These are phyloP conservation scores for Archips xylosteana DNA, from an alignment of 2,888 invertebrate genomes.

Conservation along the genomic window DNA sequence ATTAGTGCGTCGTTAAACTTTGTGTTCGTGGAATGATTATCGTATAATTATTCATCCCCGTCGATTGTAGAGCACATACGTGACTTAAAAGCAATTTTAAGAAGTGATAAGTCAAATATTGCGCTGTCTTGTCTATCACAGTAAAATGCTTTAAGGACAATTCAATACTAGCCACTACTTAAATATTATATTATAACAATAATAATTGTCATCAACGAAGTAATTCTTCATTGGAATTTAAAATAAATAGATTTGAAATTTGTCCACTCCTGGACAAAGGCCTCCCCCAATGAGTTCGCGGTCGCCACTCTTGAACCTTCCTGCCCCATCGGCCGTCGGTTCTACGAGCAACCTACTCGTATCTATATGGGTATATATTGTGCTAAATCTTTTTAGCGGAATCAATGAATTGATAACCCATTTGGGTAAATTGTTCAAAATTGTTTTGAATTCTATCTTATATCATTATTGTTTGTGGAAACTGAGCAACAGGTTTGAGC, in stretches of 20 bases:
- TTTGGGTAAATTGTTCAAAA: not conserved
- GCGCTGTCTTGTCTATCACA: conserved; percentile 63
- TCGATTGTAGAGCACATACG: conserved; percentile 10
- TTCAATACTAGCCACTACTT: not conserved
- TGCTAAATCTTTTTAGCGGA: not conserved
- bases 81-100: conserved; percentile 20
- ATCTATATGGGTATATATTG: not conserved
- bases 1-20: not conserved
- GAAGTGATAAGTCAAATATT: conserved; percentile 15
- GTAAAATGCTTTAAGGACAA: conserved; percentile 62
- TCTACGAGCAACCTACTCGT: too few relatives aligned
- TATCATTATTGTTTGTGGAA: conserved; percentile 41
- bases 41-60: conserved; percentile 23
- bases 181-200: not conserved
- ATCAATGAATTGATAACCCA: not conserved
- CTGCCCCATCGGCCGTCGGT: too few relatives aligned
- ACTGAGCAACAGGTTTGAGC: conserved; percentile 63
- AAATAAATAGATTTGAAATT: too few relatives aligned
- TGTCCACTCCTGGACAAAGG: too few relatives aligned
- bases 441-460: not conserved
- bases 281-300: too few relatives aligned
- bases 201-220: not conserved
- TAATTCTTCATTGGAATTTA: not conserved
- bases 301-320: too few relatives aligned
- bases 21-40: conserved; percentile 18